Conservation (phyloP, 2,888 invertebrate species). For the Drosophila setosimentum region DNA sequence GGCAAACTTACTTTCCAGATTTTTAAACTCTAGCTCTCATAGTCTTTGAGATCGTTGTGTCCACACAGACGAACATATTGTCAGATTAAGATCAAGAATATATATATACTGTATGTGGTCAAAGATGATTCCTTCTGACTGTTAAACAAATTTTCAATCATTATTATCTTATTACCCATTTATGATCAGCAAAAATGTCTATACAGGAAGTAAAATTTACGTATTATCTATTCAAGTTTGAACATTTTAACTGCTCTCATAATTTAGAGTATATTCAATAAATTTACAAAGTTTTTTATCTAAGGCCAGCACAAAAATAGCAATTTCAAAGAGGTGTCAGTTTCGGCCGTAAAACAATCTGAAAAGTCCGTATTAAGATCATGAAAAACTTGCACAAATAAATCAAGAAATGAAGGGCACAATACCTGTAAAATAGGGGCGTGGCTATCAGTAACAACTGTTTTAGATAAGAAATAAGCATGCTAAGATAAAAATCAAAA, state of each 20-base stretch:
- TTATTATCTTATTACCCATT: background rate
- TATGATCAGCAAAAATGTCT: background rate
- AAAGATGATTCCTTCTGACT: no score
- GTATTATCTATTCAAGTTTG: background rate
- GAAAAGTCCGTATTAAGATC: background rate
- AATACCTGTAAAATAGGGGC: background rate
- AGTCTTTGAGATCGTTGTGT: background rate
- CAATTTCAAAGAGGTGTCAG: background rate
- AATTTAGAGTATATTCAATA: background rate
- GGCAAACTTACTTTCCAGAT: background rate
- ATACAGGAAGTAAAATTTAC: background rate
- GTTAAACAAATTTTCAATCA: background rate
- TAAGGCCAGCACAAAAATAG: background rate
- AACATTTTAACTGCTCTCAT: background rate
- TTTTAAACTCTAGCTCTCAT: background rate
- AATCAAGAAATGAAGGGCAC: background rate
- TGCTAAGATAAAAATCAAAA: conserved; percentile 18
- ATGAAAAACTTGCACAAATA: background rate
- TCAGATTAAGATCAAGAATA: background rate
- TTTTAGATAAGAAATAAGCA: conserved; percentile 16
- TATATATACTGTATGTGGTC: background rate
- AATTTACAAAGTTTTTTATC: background rate
- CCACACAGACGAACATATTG: background rate
- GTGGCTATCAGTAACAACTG: conserved; percentile 13
- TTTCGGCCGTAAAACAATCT: background rate